A percentile compares a stretch with the other conserved stretches of the same genome.
Conservation (phyloP, 2,797 vertebrate species). For the Sebastes melanostomus region DNA sequence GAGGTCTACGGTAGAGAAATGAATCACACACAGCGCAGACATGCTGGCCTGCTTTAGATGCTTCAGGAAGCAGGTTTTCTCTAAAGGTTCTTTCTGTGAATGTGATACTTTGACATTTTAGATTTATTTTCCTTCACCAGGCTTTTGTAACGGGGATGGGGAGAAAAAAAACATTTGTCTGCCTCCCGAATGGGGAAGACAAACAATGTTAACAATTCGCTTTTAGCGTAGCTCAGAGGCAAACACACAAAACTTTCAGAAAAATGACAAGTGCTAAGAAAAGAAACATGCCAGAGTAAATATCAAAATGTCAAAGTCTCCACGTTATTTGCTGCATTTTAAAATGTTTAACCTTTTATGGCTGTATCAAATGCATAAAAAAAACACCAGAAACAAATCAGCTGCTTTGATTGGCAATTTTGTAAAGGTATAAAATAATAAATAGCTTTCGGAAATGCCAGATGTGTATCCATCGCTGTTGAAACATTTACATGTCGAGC, state of each 20-base stretch:
- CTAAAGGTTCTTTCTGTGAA: constrained; percentile 34
- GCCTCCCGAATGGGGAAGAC: not conserved
- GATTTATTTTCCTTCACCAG: constrained; percentile 6
- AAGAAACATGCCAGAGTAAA: not conserved
- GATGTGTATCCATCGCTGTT: not conserved
- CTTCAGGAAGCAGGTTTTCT: constrained; percentile 25
- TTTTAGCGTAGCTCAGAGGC: constrained; percentile 22
- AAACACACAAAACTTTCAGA: constrained; percentile 6
- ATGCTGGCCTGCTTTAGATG: constrained; percentile 39
- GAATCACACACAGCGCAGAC: constrained; percentile 10
- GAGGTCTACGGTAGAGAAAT: constrained; percentile 19
- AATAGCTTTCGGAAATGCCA: not conserved
- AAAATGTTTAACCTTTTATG: not conserved
- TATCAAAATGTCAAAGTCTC: constrained; percentile 20
- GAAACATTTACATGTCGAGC: not conserved
- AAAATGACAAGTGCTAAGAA: not conserved
- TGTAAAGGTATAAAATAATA: not conserved
- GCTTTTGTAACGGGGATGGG: constrained; percentile 1
- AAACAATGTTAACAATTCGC: constrained; percentile 18
- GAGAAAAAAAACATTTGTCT: constrained; percentile 6
- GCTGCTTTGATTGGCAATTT: not conserved
- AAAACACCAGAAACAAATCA: not conserved
- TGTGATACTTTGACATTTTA: constrained; percentile 43
- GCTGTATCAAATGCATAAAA: not conserved
- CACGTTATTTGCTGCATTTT: constrained; percentile 11